Evolutionary conservation across 2,888 invertebrate species (phyloP).

Genomic region (Catocala nupta): DNA sequence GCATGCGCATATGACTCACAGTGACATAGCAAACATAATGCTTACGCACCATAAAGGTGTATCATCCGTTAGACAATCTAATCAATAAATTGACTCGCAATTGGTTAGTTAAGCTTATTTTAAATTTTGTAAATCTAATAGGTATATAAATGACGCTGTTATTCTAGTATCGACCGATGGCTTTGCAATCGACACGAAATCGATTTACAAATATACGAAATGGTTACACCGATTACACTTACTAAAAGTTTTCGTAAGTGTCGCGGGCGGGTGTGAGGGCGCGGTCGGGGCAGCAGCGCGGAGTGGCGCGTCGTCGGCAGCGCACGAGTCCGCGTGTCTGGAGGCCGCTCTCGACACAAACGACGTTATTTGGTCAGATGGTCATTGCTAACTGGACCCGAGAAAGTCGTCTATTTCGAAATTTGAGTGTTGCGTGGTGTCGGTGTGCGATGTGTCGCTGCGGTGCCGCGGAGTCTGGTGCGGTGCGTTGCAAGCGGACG

Average conservation of each 20-base stretch:
- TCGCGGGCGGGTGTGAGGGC: slow-evolving; percentile 28
- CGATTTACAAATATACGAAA: slow-evolving; percentile 44
- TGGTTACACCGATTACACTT: slow-evolving; percentile 43
- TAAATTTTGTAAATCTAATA: slow-evolving; percentile 29
- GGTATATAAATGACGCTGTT: slow-evolving; percentile 20
- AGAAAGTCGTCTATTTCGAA: slow-evolving; percentile 85
- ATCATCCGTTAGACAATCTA: slow-evolving; percentile 61
- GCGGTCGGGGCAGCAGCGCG: slow-evolving; percentile 30
- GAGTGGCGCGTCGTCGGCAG: slow-evolving; percentile 29
- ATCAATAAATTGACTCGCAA: slow-evolving; percentile 56
- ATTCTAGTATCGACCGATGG: slow-evolving; percentile 22
- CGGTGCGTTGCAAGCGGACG: slow-evolving; percentile 73
- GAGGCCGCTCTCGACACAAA: slow-evolving; percentile 60
- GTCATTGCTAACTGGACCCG: slow-evolving; percentile 77
- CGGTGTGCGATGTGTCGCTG: slow-evolving; percentile 79
- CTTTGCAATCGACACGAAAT: slow-evolving; percentile 40
- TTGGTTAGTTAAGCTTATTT: slow-evolving; percentile 42
- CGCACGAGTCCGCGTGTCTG: slow-evolving; percentile 55
- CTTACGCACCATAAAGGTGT: slow-evolving; percentile 69
- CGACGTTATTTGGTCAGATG: slow-evolving; percentile 70
- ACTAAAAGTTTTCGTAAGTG: slow-evolving; percentile 46
- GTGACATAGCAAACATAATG: slow-evolving; percentile 72
- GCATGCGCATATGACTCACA: slow-evolving; percentile 76
- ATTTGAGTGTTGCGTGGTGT: slow-evolving; percentile 81
- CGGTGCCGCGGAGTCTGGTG: slow-evolving; percentile 84